A percentile compares a stretch with the other conserved stretches of the same genome.
Evolutionary conservation across 2,888 invertebrate species (phyloP).

Genomic region (Acrobasis repandana): DNA sequence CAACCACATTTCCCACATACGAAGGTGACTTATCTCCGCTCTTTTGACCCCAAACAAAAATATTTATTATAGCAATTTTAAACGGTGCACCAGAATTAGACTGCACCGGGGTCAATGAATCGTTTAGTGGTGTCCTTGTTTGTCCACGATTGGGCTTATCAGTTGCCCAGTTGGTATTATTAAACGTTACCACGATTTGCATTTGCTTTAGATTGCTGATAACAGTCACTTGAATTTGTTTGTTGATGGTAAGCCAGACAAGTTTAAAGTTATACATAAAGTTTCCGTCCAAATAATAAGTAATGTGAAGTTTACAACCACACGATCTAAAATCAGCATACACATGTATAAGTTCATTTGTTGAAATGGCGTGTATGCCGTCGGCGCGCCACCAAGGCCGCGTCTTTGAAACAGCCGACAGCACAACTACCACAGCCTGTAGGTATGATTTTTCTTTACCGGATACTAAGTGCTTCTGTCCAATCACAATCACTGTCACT

Average conservation of each 20-base stretch:
- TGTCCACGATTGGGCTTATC: constrained; percentile 16
- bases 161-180: constrained; percentile 8
- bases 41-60: not conserved
- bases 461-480: too few species aligned
- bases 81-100: constrained; percentile 13
- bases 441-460: too few species aligned
- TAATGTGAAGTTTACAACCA: too few species aligned
- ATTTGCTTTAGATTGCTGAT: constrained; percentile 10
- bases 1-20: too few species aligned
- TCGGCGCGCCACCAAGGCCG: too few species aligned
- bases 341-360: too few species aligned
- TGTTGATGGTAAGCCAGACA: not conserved
- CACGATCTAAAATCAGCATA: too few species aligned
- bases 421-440: too few species aligned
- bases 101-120: constrained; percentile 15
- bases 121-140: constrained; percentile 18
- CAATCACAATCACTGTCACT: too few species aligned
- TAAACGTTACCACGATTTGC: constrained; percentile 16
- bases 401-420: too few species aligned
- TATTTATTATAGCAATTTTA: not conserved
- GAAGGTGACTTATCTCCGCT: not conserved
- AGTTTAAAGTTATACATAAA: not conserved
- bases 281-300: too few species aligned
- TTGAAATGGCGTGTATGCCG: too few species aligned
- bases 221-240: constrained; percentile 4